These are phyloP conservation scores for Cepaea hortensis DNA, from an alignment of 2,888 invertebrate species.

Conservation along the genomic window DNA sequence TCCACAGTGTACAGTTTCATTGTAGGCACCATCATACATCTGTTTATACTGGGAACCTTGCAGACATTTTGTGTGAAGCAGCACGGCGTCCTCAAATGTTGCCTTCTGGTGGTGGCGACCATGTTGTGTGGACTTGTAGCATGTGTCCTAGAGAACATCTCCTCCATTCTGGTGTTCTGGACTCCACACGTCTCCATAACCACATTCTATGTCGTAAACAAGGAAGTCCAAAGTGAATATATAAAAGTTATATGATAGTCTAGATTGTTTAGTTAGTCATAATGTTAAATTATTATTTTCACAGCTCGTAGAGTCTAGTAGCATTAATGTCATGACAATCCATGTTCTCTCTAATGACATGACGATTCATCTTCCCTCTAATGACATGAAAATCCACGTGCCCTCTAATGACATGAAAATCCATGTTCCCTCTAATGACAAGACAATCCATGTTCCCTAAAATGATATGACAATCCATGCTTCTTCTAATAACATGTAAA, in stretches of 20 bases:
- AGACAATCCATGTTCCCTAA: no score
- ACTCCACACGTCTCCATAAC: constrained; percentile 14
- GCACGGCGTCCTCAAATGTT: constrained; percentile 29
- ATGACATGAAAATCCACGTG: no score
- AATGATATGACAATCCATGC: no score
- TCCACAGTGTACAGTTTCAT: constrained; percentile 25
- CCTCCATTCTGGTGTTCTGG: constrained; percentile 38
- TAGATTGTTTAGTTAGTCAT: neutral
- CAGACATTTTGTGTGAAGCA: constrained; percentile 35
- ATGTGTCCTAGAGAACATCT: constrained; percentile 27
- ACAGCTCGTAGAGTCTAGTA: no score
- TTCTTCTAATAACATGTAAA: no score
- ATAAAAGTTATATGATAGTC: constrained; percentile 10
- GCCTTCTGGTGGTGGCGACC: constrained; percentile 22
- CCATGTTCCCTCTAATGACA: no score
- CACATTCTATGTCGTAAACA: constrained; percentile 38
- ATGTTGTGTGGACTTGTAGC: constrained; percentile 38
- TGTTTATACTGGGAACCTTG: constrained; percentile 41
- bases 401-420: no score
- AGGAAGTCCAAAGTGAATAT: constrained; percentile 24
- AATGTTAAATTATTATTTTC: neutral
- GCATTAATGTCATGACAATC: no score
- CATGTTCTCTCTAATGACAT: no score
- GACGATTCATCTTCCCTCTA: no score
- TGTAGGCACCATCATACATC: constrained; percentile 29